A percentile compares a stretch with the other conserved stretches of the same genome.
Evolutionary conservation across 2,888 invertebrate species (phyloP).

Genomic region (Smittia sp.): DNA sequence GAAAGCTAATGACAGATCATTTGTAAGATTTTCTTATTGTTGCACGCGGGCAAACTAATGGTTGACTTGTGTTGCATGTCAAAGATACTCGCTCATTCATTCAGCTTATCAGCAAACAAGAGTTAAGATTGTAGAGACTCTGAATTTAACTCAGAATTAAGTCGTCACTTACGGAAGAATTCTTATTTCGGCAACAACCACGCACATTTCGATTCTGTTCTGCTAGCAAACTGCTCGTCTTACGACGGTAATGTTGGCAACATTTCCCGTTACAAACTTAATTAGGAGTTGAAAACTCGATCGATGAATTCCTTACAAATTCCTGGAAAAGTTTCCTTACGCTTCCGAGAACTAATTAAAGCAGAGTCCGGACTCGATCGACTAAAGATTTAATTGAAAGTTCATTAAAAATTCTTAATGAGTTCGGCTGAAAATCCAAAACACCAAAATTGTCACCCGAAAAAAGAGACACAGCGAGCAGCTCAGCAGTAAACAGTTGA

Average conservation of each 20-base stretch:
- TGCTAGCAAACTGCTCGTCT: no score
- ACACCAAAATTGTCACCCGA: conserved; percentile 36
- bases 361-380: neutral
- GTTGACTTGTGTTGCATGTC: conserved; percentile 1
- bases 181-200: neutral
- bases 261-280: no score
- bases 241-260: no score
- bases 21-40: neutral
- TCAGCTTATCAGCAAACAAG: neutral
- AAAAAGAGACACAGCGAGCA: conserved; percentile 4
- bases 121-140: no score
- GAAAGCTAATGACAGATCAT: conserved; percentile 13
- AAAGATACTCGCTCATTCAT: neutral
- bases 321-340: neutral
- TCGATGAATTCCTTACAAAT: neutral
- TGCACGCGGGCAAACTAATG: neutral
- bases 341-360: neutral
- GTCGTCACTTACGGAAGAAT: no score
- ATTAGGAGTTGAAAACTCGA: no score
- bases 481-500: conserved; percentile 36
- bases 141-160: no score
- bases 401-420: conserved; percentile 39
- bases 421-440: conserved; percentile 5
- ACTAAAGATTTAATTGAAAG: neutral
- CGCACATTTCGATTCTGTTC: neutral